Base-by-base conservation (phyloP, 2,888 invertebrate genomes). In the Habroteleia sp. region DNA sequence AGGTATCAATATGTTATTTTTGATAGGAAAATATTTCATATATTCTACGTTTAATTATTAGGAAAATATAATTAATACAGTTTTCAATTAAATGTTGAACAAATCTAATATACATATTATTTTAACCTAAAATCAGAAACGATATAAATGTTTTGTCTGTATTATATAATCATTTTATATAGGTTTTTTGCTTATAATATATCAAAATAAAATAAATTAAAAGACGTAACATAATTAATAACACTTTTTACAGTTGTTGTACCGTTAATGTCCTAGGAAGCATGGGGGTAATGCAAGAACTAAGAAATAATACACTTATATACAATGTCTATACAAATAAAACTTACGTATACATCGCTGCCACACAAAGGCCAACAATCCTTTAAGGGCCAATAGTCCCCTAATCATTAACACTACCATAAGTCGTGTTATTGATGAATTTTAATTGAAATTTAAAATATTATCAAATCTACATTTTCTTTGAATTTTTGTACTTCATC, bases 281-380 rank as follows among this genome's bases (percentile, higher is more conserved):
- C 25, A 29, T 52, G 20, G 20, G 20, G 20, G 5, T 62, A 39
- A 41, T 46, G 20, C 11, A 3, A 23, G 23, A 23, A 7, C 6
- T 33, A 20, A 44, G 7, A 54, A 54, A 44, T 33, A 37, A 25
- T 39, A 20, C 44, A 23, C 25, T 44, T 44, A 0, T 5, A n/a
- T n/a, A n/a, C n/a, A 17, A 23, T 56, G 29, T 31, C 56, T 37
- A 31, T 1, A 41, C 41, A 16, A 54, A 62, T 54, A 6, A 29
- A 13, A 81, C 86, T 86, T 79, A 86, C 86, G 80, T 46, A 79
- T 75, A 42, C 75, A 80, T 17, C 79, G 79, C 66, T 81, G 80
- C 23, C 81, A 20, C 6, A 81, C 60, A 23, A 82, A 58, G n/a
- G 77, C 56, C 8, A 81, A 37, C 1, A 82, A 37, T 4, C 78